Evolutionary conservation across 1,140 invertebrate genomes (phyloP).

Genomic region (Trissolcus basalis): DNA sequence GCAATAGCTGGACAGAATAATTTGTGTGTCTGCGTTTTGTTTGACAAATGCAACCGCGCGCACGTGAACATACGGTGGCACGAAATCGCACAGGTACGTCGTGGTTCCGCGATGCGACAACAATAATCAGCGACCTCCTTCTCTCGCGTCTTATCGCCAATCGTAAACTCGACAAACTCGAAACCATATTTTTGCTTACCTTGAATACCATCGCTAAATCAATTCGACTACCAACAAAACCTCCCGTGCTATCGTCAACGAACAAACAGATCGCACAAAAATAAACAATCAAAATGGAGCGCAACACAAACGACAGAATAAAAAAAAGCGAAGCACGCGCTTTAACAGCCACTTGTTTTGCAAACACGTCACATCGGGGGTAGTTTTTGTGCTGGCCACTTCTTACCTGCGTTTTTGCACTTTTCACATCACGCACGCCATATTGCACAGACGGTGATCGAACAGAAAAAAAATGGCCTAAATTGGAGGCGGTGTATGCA

Average conservation of each 20-base stretch:
- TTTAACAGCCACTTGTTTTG: no score
- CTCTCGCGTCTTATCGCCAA: slow-evolving; percentile 13
- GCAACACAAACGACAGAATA: no score
- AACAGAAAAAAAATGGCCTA: slow-evolving; percentile 42
- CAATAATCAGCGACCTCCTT: slow-evolving; percentile 21
- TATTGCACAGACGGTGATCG: slow-evolving; percentile 35
- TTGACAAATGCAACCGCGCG: not conserved
- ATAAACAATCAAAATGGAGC: no score
- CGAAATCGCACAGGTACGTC: slow-evolving; percentile 12
- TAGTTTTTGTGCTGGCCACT: not conserved
- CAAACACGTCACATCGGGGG: not conserved
- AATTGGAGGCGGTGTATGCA: slow-evolving; percentile 24
- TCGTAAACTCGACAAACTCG: slow-evolving; percentile 4
- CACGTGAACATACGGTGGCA: slow-evolving; percentile 7
- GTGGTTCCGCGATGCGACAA: slow-evolving; percentile 13
- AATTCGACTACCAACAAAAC: no score
- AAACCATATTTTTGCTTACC: not conserved
- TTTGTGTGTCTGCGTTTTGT: not conserved
- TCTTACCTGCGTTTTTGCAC: slow-evolving; percentile 38
- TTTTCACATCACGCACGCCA: slow-evolving; percentile 38
- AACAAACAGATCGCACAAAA: no score
- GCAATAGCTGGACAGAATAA: no score
- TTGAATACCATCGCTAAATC: no score
- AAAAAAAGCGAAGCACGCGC: no score
- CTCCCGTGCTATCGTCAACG: no score